phyloP scores from a whole-genome alignment of 2,797 vertebrate genomes.

The Emys orbicularis region DNA sequence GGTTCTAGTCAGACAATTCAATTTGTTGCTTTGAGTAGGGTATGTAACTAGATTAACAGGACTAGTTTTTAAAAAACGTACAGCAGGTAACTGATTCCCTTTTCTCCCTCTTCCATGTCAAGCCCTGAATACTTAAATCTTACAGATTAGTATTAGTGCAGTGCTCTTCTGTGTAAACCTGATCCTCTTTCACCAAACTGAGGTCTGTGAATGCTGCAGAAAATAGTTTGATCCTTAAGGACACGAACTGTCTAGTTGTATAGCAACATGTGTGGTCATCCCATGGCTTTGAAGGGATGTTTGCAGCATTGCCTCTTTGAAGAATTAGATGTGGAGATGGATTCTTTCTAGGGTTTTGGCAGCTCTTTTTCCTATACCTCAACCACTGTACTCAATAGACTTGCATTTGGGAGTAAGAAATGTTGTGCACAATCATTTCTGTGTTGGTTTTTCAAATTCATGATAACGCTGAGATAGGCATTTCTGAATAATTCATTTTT shows the following conservation, averaged over 20 bases:
- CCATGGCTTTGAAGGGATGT: not conserved
- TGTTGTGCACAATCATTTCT: not conserved
- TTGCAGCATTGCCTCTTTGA: not conserved
- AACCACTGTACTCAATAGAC: not conserved
- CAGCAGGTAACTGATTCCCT: not conserved
- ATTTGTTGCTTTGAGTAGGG: not conserved
- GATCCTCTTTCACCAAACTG: not conserved
- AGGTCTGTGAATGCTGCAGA: not conserved
- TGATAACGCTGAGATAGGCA: not conserved
- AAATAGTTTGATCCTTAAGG: not conserved
- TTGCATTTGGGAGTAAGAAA: not conserved
- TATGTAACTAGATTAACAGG: not conserved
- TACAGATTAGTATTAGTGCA: not conserved
- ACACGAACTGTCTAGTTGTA: not conserved
- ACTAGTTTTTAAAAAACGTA: not conserved
- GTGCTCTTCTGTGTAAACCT: not conserved
- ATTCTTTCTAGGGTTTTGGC: not conserved
- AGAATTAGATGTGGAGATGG: not conserved
- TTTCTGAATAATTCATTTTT: too few relatives aligned
- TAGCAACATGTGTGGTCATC: not conserved
- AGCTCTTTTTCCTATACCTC: not conserved
- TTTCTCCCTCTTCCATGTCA: not conserved
- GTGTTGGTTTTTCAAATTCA: not conserved
- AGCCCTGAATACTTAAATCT: not conserved
- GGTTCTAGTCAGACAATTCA: not conserved